These are phyloP conservation scores for Scaeva pyrastri DNA, from an alignment of 2,888 invertebrate species.

Conservation along the genomic window DNA sequence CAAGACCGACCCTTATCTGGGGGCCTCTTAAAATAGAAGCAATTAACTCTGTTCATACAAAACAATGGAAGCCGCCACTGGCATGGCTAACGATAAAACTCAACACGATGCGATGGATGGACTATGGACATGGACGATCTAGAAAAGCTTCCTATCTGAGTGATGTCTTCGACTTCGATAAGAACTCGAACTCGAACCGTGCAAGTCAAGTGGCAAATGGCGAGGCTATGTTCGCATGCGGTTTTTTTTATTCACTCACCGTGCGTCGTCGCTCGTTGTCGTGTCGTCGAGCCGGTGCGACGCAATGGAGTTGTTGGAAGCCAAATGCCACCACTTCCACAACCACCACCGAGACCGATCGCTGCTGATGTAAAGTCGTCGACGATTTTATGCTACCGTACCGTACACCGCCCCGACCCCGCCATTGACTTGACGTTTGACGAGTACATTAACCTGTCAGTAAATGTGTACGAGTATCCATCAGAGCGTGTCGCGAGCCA, in stretches of 20 bases:
- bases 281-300: neutral
- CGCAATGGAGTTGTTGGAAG: neutral
- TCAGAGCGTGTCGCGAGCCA: slow-evolving; percentile 65
- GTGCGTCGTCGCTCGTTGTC: no score
- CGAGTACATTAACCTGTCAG: slow-evolving; percentile 74
- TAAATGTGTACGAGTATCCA: slow-evolving; percentile 55
- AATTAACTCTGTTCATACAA: slow-evolving; percentile 59
- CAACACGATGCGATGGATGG: slow-evolving; percentile 5
- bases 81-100: neutral
- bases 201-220: slow-evolving; percentile 63
- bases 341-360: neutral
- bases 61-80: slow-evolving; percentile 60
- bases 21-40: slow-evolving; percentile 69
- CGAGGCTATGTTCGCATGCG: slow-evolving; percentile 20
- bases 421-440: slow-evolving; percentile 57
- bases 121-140: slow-evolving; percentile 1
- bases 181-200: slow-evolving; percentile 57
- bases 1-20: slow-evolving; percentile 55
- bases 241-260: neutral
- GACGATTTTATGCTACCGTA: slow-evolving; percentile 6
- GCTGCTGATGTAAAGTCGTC: slow-evolving; percentile 1
- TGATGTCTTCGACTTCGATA: slow-evolving; percentile 9
- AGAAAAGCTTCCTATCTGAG: slow-evolving; percentile 7
- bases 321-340: neutral
- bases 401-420: neutral